A percentile compares a stretch with the other conserved stretches of the same genome.
These are phyloP conservation scores for Clarias platycephalus DNA, from an alignment of 2,797 vertebrate genomes.

Conservation along the genomic window DNA sequence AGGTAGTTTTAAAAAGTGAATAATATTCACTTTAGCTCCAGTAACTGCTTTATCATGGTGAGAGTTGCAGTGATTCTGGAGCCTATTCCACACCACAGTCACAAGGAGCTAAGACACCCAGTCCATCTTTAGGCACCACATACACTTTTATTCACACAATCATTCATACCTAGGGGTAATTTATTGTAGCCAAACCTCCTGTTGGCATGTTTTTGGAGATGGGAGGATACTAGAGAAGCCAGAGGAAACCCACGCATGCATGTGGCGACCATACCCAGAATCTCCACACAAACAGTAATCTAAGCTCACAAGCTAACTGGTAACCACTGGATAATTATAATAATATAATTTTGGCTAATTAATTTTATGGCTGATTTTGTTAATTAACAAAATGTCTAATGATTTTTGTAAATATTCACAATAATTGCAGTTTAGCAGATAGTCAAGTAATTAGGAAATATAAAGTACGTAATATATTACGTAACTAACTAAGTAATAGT, in stretches of 20 bases:
- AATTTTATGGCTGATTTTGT: no score
- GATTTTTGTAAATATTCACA: not conserved
- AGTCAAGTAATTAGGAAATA: not conserved
- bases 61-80: not conserved
- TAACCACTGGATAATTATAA: not conserved
- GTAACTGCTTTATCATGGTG: not conserved
- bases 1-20: not conserved
- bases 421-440: not conserved
- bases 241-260: not conserved
- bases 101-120: not conserved
- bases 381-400: not conserved
- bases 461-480: not conserved
- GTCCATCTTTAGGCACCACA: not conserved
- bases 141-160: not conserved
- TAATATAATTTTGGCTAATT: not conserved
- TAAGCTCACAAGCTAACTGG: not conserved
- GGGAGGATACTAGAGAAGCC: not conserved
- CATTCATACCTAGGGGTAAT: not conserved
- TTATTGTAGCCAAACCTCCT: not conserved
- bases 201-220: not conserved
- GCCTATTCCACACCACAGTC: not conserved
- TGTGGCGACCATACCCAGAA: not conserved
- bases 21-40: not conserved
- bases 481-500: not conserved
- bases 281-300: not conserved